Evolutionary conservation across 2,113 vertebrate genomes (phyloP).

Genomic region (Engystomops pustulosus): DNA sequence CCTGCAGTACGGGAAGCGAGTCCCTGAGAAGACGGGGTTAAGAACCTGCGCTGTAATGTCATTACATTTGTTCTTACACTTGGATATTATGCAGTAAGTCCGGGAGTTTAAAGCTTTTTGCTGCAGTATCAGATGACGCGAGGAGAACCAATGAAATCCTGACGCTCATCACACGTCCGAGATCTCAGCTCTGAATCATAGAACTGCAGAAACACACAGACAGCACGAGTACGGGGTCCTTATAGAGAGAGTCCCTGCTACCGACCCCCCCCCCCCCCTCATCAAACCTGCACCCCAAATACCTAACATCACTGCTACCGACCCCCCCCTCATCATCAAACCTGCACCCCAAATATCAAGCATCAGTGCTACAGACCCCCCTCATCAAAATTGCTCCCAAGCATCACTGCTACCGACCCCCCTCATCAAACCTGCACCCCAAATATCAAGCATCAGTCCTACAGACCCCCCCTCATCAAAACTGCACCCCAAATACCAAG

Average conservation of each 20-base stretch:
- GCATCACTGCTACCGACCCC: too few species aligned
- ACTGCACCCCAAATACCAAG: too few species aligned
- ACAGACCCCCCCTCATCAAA: too few species aligned
- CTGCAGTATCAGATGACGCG: conserved; percentile 44
- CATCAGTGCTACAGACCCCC: too few species aligned
- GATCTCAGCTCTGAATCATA: conserved; percentile 7
- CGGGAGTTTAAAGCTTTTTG: conserved; percentile 12
- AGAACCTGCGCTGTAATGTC: conserved; percentile 33
- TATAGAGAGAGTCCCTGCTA: neutral
- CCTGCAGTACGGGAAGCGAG: neutral
- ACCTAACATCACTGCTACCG: neutral
- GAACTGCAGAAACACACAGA: neutral
- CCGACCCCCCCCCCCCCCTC: neutral
- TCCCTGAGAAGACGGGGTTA: neutral
- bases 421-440: too few species aligned
- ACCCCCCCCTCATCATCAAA: neutral
- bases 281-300: neutral
- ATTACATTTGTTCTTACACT: conserved; percentile 35
- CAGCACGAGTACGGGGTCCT: neutral
- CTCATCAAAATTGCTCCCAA: too few species aligned
- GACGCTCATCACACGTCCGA: conserved; percentile 12
- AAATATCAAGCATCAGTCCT: too few species aligned
- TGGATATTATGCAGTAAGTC: conserved; percentile 26
- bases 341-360: too few species aligned
- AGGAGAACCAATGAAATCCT: neutral